Percentiles rank a stretch among this genome's conserved stretches.
Conservation (phyloP, 2,888 invertebrate genomes). For the Tridacna gigas region DNA sequence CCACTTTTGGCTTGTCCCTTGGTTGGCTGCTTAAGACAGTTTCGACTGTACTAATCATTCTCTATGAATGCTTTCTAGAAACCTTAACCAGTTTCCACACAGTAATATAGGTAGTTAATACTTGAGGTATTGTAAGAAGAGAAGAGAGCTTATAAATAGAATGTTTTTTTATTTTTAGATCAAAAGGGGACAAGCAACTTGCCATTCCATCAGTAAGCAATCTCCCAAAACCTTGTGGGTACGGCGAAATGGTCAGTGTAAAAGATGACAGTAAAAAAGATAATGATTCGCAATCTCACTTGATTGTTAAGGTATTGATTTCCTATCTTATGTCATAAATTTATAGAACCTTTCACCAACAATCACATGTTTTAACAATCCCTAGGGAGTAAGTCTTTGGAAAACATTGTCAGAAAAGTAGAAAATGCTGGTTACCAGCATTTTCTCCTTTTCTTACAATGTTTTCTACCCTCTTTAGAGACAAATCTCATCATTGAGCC, state of each 20-base stretch:
- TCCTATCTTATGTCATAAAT: neutral
- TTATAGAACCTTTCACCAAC: neutral
- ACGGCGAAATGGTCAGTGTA: constrained; percentile 41
- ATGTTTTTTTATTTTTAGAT: constrained; percentile 15
- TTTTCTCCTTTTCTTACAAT: neutral
- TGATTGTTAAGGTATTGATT: constrained; percentile 90
- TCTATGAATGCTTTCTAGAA: too few relatives aligned
- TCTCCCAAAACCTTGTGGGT: constrained; percentile 55
- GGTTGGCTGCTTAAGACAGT: too few relatives aligned
- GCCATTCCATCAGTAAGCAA: constrained; percentile 33
- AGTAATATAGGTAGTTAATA: too few relatives aligned
- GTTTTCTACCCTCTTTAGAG: too few relatives aligned
- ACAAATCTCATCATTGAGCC: too few relatives aligned
- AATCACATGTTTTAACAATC: neutral
- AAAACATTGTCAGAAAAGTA: too few relatives aligned
- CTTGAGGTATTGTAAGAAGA: too few relatives aligned
- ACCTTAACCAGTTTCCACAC: too few relatives aligned
- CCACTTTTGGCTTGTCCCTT: too few relatives aligned
- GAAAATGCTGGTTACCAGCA: neutral
- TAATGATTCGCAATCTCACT: constrained; percentile 91
- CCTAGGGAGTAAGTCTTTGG: neutral
- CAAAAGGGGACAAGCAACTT: constrained; percentile 56
- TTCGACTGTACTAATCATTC: too few relatives aligned
- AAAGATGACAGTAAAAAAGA: constrained; percentile 53
- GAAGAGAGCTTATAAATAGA: too few relatives aligned